phyloP scores from a whole-genome alignment of 1,140 invertebrate genomes.

The Trachymyrmex septentrionalis region DNA sequence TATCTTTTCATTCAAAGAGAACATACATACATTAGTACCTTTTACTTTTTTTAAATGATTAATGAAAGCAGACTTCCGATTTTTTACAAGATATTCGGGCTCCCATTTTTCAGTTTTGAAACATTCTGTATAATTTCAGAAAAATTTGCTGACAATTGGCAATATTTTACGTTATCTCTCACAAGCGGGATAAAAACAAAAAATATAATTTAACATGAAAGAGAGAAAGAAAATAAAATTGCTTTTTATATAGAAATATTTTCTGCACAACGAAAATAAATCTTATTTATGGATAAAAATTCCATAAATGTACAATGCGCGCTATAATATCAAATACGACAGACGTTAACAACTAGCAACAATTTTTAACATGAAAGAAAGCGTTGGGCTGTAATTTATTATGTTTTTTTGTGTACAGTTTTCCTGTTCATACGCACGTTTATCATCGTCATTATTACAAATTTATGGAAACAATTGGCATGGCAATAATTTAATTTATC shows the following conservation, averaged over 20 bases:
- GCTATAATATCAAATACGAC: slow-evolving; percentile 14
- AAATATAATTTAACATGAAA: slow-evolving; percentile 4
- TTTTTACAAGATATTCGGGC: not conserved
- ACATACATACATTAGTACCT: not conserved
- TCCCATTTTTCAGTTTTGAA: not conserved
- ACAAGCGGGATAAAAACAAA: not conserved
- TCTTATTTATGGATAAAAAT: slow-evolving; percentile 38
- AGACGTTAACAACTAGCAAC: slow-evolving; percentile 7
- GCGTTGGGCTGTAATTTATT: slow-evolving; percentile 9
- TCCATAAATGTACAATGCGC: slow-evolving; percentile 6
- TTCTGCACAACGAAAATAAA: slow-evolving; percentile 26
- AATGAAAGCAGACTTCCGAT: not conserved
- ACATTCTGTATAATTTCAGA: not conserved
- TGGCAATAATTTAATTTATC: slow-evolving; percentile 6
- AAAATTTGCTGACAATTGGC: not conserved
- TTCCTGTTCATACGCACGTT: slow-evolving; percentile 1
- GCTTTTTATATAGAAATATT: slow-evolving; percentile 26
- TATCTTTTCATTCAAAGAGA: not conserved
- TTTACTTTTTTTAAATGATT: not conserved
- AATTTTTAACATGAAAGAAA: slow-evolving; percentile 24
- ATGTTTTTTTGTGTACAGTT: not conserved
- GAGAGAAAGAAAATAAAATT: not conserved
- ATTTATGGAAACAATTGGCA: slow-evolving; percentile 11
- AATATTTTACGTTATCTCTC: not conserved
- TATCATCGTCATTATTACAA: not conserved